Evolutionary conservation across 2,888 invertebrate species (phyloP).

Genomic region (Andrena marginata): DNA sequence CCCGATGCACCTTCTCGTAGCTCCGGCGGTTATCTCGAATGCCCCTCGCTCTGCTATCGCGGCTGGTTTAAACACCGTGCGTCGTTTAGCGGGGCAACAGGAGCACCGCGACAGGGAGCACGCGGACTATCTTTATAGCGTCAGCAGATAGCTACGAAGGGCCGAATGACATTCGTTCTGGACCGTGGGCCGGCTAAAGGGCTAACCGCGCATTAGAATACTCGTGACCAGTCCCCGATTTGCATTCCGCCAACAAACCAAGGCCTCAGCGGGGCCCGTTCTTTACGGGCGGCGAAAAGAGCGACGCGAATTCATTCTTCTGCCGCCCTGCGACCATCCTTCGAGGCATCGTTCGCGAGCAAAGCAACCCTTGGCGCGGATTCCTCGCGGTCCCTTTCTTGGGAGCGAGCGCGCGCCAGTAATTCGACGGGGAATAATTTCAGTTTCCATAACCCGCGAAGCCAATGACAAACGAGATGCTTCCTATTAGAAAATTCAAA

Average conservation of each 20-base stretch:
- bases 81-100: conserved; percentile 24
- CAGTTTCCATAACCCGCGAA: too few species aligned
- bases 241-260: conserved; percentile 70
- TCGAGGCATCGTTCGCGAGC: background rate
- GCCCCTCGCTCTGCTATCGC: conserved; percentile 33
- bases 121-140: conserved; percentile 53
- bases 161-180: conserved; percentile 59
- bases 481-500: too few species aligned
- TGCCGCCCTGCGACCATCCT: background rate
- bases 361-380: too few species aligned
- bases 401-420: too few species aligned
- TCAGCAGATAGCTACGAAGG: conserved; percentile 45
- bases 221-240: conserved; percentile 74
- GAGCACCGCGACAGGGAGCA: conserved; percentile 19
- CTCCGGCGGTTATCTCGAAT: conserved; percentile 46
- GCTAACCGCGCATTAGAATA: conserved; percentile 73
- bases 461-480: too few species aligned
- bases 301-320: background rate
- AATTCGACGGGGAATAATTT: too few species aligned
- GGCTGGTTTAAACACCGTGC: conserved; percentile 3
- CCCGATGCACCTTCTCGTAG: conserved; percentile 32
- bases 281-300: conserved; percentile 21
- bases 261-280: conserved; percentile 48
- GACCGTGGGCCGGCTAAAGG: conserved; percentile 53
- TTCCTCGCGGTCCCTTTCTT: too few species aligned